Evolutionary conservation across 2,113 vertebrate genomes (phyloP).

Genomic region (Malurus melanocephalus): DNA sequence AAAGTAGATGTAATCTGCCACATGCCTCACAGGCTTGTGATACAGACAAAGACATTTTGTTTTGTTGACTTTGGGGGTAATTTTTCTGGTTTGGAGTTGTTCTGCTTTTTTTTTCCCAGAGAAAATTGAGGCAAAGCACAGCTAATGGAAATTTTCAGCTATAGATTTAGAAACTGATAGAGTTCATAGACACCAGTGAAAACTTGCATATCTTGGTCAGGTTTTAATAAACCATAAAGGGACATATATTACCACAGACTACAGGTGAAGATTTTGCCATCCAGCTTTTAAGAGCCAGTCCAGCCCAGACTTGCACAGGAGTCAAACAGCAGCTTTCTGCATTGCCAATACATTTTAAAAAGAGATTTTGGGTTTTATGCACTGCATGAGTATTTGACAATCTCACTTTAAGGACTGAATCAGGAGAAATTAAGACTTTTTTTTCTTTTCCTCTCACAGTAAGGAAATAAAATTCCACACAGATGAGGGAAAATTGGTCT

Average conservation of each 20-base stretch:
- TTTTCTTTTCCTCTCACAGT: rapidly evolving
- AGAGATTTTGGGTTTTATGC: not conserved
- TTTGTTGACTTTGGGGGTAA: not conserved
- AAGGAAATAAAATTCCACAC: not conserved
- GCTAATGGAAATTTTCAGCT: not conserved
- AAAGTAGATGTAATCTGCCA: conserved; percentile 24
- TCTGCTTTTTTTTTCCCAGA: not conserved
- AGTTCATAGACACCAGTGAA: not conserved
- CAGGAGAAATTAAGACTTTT: not conserved
- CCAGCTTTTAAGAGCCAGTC: not conserved
- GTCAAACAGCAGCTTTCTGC: not conserved
- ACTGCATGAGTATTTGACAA: not conserved
- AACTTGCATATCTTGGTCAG: not conserved
- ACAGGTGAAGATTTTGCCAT: not conserved
- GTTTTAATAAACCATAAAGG: not conserved
- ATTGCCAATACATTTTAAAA: not conserved
- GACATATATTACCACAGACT: too few relatives aligned
- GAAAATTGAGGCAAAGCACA: not conserved
- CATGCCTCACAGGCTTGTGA: not conserved
- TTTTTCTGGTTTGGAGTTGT: not conserved
- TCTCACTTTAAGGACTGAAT: not conserved
- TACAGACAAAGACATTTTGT: not conserved
- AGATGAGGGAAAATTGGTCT: rapidly evolving
- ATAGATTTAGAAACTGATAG: not conserved
- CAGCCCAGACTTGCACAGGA: not conserved